Evolutionary conservation across 2,797 vertebrate genomes (phyloP).

Genomic region (Thamnophis elegans): DNA sequence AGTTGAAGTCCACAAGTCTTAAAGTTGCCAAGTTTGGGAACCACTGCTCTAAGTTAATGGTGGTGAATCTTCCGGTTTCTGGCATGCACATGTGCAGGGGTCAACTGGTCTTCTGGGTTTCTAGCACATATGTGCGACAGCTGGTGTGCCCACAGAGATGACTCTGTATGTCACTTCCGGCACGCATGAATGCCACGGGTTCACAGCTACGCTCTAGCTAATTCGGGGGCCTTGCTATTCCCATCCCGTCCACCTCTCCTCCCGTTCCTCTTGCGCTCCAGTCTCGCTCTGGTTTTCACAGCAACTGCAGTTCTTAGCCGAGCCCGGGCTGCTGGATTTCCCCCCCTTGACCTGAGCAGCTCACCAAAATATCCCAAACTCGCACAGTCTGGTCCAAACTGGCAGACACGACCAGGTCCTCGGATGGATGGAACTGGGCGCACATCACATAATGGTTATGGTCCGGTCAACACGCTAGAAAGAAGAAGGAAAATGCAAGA

Average conservation of each 20-base stretch:
- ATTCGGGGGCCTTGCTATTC: no score
- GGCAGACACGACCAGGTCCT: constrained; percentile 95
- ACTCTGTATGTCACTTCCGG: no score
- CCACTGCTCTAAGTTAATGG: no score
- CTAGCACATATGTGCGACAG: no score
- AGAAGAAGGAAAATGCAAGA: not conserved
- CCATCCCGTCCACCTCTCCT: rapidly evolving
- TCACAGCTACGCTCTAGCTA: no score
- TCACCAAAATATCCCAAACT: constrained; percentile 99
- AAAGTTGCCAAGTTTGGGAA: no score
- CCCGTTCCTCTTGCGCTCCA: rapidly evolving
- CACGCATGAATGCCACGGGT: no score
- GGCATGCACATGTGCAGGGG: no score
- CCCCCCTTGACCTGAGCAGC: constrained; percentile 58
- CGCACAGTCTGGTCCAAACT: constrained; percentile 97
- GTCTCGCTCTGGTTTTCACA: not conserved
- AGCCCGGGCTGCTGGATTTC: constrained; percentile 21
- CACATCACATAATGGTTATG: constrained; percentile 99
- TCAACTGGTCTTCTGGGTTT: no score
- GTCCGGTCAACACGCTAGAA: constrained; percentile 88
- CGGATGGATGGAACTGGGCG: constrained; percentile 93
- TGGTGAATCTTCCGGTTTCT: no score
- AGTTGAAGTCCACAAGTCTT: no score
- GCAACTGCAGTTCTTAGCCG: constrained; percentile 59
- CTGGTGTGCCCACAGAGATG: no score